Conservation (phyloP, 2,113 vertebrate genomes). For the western clawed frog (Xenopus tropicalis) region DNA sequence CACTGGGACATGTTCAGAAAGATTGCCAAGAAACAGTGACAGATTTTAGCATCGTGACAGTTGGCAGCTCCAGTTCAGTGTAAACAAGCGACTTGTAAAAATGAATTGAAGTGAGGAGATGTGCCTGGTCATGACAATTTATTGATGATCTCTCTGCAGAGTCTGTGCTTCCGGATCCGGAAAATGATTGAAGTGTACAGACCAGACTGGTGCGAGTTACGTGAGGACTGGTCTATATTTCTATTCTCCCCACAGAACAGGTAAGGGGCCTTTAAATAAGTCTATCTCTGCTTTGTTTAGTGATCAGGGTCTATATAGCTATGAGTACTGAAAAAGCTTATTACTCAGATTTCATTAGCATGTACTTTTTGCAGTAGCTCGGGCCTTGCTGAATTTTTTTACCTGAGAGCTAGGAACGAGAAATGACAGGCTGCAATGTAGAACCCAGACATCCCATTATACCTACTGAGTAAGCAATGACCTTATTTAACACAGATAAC, state of each 20-base stretch:
- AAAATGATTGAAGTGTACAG: conserved; percentile 97
- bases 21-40: conserved; percentile 22
- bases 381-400: background rate
- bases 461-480: background rate
- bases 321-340: background rate
- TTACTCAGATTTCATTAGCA: background rate
- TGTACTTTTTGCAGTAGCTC: background rate
- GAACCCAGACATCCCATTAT: background rate
- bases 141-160: conserved; percentile 59
- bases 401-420: background rate
- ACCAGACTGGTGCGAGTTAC: conserved; percentile 89
- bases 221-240: conserved; percentile 92
- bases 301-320: too few species aligned
- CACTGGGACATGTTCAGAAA: conserved; percentile 18
- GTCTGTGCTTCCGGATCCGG: conserved; percentile 86
- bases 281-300: too few species aligned
- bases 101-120: background rate
- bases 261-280: conserved; percentile 54
- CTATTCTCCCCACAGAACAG: conserved; percentile 93
- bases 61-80: conserved; percentile 11
- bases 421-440: background rate
- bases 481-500: background rate
- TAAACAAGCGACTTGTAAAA: conserved; percentile 20
- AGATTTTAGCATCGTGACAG: conserved; percentile 22
- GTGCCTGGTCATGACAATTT: background rate